A percentile compares a stretch with the other conserved stretches of the same genome.
phyloP scores from a whole-genome alignment of 1,140 invertebrate species.

The Cephus cinctus region DNA sequence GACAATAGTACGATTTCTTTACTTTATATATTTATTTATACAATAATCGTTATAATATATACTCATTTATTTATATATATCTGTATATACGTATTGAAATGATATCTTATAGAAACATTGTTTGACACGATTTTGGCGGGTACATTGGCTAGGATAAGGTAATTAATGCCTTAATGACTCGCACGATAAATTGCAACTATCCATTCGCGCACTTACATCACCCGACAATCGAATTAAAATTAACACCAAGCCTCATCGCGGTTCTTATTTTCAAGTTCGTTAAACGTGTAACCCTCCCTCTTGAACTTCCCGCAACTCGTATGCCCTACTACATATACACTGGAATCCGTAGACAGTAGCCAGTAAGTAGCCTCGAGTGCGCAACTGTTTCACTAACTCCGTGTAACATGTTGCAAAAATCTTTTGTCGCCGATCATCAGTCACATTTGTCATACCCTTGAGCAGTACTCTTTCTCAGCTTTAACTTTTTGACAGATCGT shows the following conservation, averaged over 20 bases:
- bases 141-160: slow-evolving; percentile 34
- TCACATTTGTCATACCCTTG: no score
- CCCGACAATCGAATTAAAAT: slow-evolving; percentile 34
- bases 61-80: slow-evolving; percentile 30
- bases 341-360: no score
- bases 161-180: slow-evolving; percentile 30
- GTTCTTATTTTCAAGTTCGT: slow-evolving; percentile 21
- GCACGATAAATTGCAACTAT: slow-evolving; percentile 33
- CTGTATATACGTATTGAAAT: slow-evolving; percentile 21
- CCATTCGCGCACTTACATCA: slow-evolving; percentile 22
- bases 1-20: no score
- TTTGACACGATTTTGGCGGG: slow-evolving; percentile 47
- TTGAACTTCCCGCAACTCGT: no score
- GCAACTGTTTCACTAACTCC: no score
- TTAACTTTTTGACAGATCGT: no score
- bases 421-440: no score
- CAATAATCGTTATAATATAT: slow-evolving; percentile 44
- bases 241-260: slow-evolving; percentile 38
- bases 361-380: no score
- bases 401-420: no score
- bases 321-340: no score
- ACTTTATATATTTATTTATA: slow-evolving; percentile 46
- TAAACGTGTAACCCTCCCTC: no score
- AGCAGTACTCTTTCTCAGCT: no score
- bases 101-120: slow-evolving; percentile 42